Evolutionary conservation across 2,888 invertebrate genomes (phyloP), one percentile per base, ranked within the genome.

Genomic region (Melipona beecheii): DNA sequence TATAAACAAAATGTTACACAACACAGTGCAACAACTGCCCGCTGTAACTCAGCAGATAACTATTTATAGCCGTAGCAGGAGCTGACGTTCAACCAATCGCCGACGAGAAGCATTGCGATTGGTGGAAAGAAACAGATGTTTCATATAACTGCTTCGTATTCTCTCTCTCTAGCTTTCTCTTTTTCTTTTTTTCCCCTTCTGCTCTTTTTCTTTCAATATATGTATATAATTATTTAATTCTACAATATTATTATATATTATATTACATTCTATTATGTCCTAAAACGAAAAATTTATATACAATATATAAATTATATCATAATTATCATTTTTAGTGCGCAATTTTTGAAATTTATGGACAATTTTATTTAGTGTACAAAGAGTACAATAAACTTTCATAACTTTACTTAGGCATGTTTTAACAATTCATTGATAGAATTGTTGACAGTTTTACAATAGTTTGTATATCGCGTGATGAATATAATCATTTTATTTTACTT

Each of bases 51-150:
- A 15, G 21, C 49, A 21, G 13, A 0, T 4, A 17, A 36, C 1
- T 43, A 74, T 79, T 43, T 79, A 75, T 69, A 21, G 27, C 4
- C 0, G 21, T 5, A 11, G 19, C 13, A 0, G 24, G 0, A 24
- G 19, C 43, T 27, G 3, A 2, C 5, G 3, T 15, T 11, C 31
- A 21, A 4, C 79, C 79, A 79, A 79, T 79, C 4, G 15, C 17
- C 13, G 31, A 24, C 62, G 11, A 21, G 49, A 21, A 50, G 4
- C 2, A 17, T 54, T 75, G 15, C 36, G 21, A 79, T 79, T 79
- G 79, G 79, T 21, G 27, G 5, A 4, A 19, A 31, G 24, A 24
- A 54, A 31, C 49, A 56, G 60, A 68, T 64, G 50, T 68, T 49
- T 4, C 43, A 11, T 36, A n/a, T 36, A 31, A 50, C 36, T 19